phyloP scores from a whole-genome alignment of 2,888 invertebrate genomes.

The Petrolisthes cinctipes region DNA sequence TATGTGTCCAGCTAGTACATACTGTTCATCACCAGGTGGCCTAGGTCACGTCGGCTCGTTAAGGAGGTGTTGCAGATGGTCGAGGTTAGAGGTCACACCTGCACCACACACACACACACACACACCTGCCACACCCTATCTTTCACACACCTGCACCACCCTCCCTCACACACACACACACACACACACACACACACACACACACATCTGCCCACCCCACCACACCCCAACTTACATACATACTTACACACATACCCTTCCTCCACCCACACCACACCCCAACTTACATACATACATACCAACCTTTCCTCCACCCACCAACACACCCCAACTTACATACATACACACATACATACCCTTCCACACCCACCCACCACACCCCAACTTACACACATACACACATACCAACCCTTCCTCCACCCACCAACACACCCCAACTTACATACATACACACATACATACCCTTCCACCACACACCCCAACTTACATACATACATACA shows the following conservation, averaged over 20 bases:
- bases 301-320: too few species aligned
- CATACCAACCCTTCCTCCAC: not conserved
- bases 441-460: not conserved
- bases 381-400: too few species aligned
- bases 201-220: not conserved
- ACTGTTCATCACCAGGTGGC: too few species aligned
- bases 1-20: too few species aligned
- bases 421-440: not conserved
- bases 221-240: not conserved
- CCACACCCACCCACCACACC: not conserved
- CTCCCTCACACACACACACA: not conserved
- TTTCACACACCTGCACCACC: not conserved
- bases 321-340: not conserved
- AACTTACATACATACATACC: not conserved
- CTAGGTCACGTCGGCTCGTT: too few species aligned
- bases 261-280: not conserved
- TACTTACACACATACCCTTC: not conserved
- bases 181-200: not conserved
- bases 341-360: conserved; percentile 1
- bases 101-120: conserved; percentile 26
- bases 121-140: conserved; percentile 3
- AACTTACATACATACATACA: conserved; percentile 6
- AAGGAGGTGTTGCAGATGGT: not conserved
- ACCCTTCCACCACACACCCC: not conserved
- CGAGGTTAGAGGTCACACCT: not conserved